Conservation (phyloP, 1,140 invertebrate genomes). For the Caenorhabditis elegans region WBcel235 BX284605.5:2623501-2624000, state of each 20-base stretch:
- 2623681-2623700: too few species aligned
- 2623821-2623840: too few species aligned
- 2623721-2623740: too few species aligned
- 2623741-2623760: too few species aligned
- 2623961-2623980: background rate
- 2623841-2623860: too few species aligned
- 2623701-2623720: too few species aligned
- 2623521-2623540: background rate
- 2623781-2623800: background rate
- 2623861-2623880: too few species aligned
- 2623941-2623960: background rate
- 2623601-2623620: background rate
- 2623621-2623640: background rate
- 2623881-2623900: too few species aligned
- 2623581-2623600: background rate
- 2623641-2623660: background rate
- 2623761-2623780: too few species aligned
- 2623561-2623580: background rate
- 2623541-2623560: background rate
- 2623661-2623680: conserved; percentile 26
- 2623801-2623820: background rate
- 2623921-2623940: too few species aligned
- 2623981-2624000: background rate
- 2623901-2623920: too few species aligned
- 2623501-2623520: background rate